These are phyloP conservation scores for Eremophila alpestris DNA, from an alignment of 2,797 vertebrate genomes.

Conservation along the genomic window DNA sequence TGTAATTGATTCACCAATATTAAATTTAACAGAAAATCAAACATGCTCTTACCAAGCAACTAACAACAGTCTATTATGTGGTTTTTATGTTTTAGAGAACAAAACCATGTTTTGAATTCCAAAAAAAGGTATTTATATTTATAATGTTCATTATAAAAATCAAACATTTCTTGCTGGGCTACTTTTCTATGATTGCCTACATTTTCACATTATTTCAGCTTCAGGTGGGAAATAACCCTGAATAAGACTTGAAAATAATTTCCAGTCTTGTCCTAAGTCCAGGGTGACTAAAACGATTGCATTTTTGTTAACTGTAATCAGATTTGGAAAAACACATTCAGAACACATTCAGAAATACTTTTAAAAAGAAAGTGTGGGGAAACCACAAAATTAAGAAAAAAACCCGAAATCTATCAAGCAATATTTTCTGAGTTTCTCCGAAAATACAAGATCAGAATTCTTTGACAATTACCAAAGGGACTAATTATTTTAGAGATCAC, in stretches of 20 bases:
- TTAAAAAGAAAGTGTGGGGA: neutral
- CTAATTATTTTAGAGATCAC: neutral
- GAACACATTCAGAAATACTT: neutral
- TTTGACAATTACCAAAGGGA: neutral
- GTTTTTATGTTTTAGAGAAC: neutral
- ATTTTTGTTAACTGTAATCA: neutral
- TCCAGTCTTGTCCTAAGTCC: neutral
- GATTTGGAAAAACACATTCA: neutral
- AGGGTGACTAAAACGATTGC: neutral
- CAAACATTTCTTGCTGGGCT: neutral
- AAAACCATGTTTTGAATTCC: neutral
- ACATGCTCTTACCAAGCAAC: constrained; percentile 9
- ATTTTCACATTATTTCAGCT: neutral
- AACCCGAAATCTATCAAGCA: fast-evolving
- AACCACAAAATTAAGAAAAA: neutral
- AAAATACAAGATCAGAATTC: neutral
- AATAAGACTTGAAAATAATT: neutral
- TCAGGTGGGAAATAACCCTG: neutral
- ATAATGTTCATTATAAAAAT: neutral
- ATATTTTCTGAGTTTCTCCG: neutral
- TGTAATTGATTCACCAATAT: constrained; percentile 1
- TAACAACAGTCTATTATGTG: neutral
- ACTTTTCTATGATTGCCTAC: neutral
- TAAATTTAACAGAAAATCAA: constrained; percentile 31
- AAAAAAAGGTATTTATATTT: neutral